These are phyloP conservation scores for Triops cancriformis DNA, from an alignment of 1,140 invertebrate species.

Conservation along the genomic window DNA sequence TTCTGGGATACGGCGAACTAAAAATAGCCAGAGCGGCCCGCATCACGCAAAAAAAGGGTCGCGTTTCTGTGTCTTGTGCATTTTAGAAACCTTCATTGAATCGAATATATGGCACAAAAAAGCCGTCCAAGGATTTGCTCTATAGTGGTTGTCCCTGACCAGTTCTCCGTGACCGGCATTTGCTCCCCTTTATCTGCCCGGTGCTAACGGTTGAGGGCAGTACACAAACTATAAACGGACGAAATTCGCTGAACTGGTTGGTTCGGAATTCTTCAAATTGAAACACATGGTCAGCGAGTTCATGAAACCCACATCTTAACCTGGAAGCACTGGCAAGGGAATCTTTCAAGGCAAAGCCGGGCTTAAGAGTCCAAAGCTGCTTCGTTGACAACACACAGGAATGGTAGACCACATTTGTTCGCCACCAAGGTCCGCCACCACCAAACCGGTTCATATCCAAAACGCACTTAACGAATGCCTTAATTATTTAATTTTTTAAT, in stretches of 20 bases:
- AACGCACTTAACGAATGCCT: background rate
- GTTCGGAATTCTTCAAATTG: background rate
- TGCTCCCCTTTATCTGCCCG: background rate
- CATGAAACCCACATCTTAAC: background rate
- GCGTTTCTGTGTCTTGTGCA: background rate
- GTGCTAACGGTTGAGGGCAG: slow-evolving; percentile 2
- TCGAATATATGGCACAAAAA: background rate
- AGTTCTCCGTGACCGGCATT: background rate
- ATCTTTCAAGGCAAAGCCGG: background rate
- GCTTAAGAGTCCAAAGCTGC: background rate
- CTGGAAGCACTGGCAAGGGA: background rate
- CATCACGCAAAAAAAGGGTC: background rate
- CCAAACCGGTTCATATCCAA: background rate
- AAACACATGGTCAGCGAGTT: background rate
- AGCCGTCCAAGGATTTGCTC: background rate
- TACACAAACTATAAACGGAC: background rate
- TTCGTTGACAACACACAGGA: background rate
- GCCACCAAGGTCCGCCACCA: background rate
- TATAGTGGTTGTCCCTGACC: background rate
- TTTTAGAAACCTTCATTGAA: background rate
- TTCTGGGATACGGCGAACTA: no score
- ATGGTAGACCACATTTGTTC: background rate
- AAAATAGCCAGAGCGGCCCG: no score
- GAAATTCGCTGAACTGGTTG: background rate
- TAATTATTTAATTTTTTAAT: background rate